These are phyloP conservation scores for Helicoverpa armigera DNA, from an alignment of 1,140 invertebrate species.

Conservation along the genomic window DNA sequence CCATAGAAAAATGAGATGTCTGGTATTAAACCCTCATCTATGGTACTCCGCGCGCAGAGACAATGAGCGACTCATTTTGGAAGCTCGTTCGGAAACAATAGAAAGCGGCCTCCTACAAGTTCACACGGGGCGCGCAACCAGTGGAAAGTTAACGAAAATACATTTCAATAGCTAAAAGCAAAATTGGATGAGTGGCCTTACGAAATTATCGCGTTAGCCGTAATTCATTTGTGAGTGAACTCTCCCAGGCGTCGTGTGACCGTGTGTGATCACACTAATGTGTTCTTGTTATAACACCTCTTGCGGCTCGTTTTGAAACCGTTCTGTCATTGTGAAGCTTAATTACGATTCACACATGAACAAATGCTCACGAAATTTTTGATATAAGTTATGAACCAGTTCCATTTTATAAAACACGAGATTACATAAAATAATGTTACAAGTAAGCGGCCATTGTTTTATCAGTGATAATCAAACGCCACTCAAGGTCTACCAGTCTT, in stretches of 20 bases:
- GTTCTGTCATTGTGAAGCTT: constrained; percentile 57
- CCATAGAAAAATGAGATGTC: constrained; percentile 68
- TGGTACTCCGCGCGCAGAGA: constrained; percentile 68
- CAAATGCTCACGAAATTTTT: constrained; percentile 40
- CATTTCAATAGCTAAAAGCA: constrained; percentile 78
- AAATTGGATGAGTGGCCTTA: constrained; percentile 76
- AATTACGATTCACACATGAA: constrained; percentile 59
- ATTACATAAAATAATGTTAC: constrained; percentile 51
- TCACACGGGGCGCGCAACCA: constrained; percentile 73
- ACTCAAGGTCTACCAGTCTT: constrained; percentile 62
- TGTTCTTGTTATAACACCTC: constrained; percentile 65
- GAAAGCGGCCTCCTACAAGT: constrained; percentile 61
- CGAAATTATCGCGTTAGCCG: constrained; percentile 79
- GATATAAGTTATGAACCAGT: constrained; percentile 33
- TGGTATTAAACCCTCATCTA: constrained; percentile 73
- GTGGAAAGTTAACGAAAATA: constrained; percentile 82
- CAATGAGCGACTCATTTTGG: constrained; percentile 71
- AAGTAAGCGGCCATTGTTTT: constrained; percentile 53
- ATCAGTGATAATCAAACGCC: constrained; percentile 54
- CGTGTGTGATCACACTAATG: constrained; percentile 78
- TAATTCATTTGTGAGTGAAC: constrained; percentile 77
- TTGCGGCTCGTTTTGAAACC: constrained; percentile 40
- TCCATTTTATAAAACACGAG: constrained; percentile 40
- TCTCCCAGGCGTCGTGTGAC: constrained; percentile 71
- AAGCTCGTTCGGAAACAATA: constrained; percentile 71